Evolutionary conservation across 2,797 vertebrate species (phyloP).

Genomic region (Lateolabrax maculatus): DNA sequence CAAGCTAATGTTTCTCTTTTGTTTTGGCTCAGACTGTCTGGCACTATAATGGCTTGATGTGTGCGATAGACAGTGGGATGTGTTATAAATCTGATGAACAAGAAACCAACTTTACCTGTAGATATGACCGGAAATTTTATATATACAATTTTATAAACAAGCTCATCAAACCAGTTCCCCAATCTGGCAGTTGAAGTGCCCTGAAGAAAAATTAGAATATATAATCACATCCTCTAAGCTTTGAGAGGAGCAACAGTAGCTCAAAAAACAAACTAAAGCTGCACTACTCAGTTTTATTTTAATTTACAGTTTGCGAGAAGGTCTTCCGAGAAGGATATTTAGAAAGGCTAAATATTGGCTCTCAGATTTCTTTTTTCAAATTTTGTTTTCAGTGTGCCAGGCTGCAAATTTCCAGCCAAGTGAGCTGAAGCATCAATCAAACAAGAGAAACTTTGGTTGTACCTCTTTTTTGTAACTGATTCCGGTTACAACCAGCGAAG

Average conservation of each 20-base stretch:
- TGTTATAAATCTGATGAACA: slow-evolving; percentile 4
- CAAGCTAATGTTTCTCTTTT: slow-evolving; percentile 18
- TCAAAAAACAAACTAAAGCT: slow-evolving; percentile 27
- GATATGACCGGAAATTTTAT: not conserved
- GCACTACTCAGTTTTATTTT: slow-evolving; percentile 3
- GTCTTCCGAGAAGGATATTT: slow-evolving; percentile 30
- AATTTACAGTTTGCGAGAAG: slow-evolving; percentile 33
- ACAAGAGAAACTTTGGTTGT: slow-evolving; percentile 3
- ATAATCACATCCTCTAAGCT: slow-evolving; percentile 12
- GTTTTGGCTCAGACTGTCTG: slow-evolving; percentile 40
- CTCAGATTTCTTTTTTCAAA: slow-evolving; percentile 21
- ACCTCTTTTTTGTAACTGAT: no score
- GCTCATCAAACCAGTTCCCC: slow-evolving; percentile 3
- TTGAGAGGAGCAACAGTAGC: slow-evolving; percentile 4
- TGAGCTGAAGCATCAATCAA: slow-evolving; percentile 20
- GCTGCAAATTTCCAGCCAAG: slow-evolving; percentile 14
- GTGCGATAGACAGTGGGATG: slow-evolving; percentile 10
- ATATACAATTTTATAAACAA: slow-evolving; percentile 20
- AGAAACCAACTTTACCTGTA: not conserved
- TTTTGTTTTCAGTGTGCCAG: slow-evolving; percentile 21
- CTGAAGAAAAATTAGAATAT: not conserved
- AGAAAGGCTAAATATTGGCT: slow-evolving; percentile 27
- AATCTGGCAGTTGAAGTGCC: slow-evolving; percentile 16
- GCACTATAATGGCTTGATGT: slow-evolving; percentile 21
- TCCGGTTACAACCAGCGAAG: not conserved